Percentiles rank a stretch among this genome's conserved stretches.
Evolutionary conservation across 1,140 invertebrate species (phyloP).

Genomic region (Homarus americanus): DNA sequence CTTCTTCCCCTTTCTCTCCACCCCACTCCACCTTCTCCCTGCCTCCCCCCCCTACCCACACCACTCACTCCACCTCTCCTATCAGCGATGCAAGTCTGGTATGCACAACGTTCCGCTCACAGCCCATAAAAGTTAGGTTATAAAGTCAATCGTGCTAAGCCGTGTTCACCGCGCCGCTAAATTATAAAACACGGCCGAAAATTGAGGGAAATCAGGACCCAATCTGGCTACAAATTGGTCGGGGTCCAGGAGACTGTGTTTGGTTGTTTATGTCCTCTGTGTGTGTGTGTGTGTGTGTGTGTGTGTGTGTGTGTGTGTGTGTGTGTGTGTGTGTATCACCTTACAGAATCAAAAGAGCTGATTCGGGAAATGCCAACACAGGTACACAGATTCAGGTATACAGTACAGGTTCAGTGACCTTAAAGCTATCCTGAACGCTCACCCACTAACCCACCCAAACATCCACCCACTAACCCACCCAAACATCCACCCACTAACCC

Average conservation of each 20-base stretch:
- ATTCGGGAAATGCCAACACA: too few relatives aligned
- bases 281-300: background rate
- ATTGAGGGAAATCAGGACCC: background rate
- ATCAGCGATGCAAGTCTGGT: background rate
- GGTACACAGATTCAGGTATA: too few relatives aligned
- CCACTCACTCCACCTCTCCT: background rate
- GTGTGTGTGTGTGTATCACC: background rate
- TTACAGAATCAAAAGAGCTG: too few relatives aligned
- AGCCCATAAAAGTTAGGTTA: background rate
- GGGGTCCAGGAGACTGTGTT: background rate
- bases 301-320: background rate
- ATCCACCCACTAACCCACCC: too few relatives aligned
- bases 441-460: too few relatives aligned
- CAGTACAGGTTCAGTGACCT: too few relatives aligned
- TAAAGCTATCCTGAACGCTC: too few relatives aligned
- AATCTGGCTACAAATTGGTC: background rate
- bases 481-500: too few relatives aligned
- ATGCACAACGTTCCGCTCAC: background rate
- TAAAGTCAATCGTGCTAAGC: constrained; percentile 1
- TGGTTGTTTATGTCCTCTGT: background rate
- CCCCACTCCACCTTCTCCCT: background rate
- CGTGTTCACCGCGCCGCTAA: background rate
- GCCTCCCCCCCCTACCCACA: too few relatives aligned
- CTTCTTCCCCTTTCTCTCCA: background rate
- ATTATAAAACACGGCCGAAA: background rate